A percentile compares a stretch with the other conserved stretches of the same genome.
Evolutionary conservation across 2,888 invertebrate species (phyloP).

Genomic region (Hyposoter didymator): DNA sequence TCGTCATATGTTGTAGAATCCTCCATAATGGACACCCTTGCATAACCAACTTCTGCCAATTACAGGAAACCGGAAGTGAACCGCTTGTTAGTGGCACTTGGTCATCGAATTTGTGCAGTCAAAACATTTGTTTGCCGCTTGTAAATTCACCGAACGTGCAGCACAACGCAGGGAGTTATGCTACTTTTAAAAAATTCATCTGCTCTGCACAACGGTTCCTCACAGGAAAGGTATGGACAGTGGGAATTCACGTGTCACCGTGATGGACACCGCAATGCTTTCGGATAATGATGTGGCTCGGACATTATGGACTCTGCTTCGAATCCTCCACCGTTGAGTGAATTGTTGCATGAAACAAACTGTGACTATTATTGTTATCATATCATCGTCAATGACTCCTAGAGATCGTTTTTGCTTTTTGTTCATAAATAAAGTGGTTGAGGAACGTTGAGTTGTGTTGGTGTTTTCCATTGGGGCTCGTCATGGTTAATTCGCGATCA

Average conservation of each 20-base stretch:
- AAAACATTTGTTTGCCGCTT: conserved; percentile 12
- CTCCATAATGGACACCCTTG: background rate
- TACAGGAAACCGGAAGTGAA: background rate
- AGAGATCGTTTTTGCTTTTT: background rate
- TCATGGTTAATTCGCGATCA: conserved; percentile 50
- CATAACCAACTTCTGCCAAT: background rate
- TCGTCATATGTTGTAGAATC: background rate
- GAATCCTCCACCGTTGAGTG: background rate
- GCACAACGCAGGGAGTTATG: background rate
- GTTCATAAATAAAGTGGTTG: background rate
- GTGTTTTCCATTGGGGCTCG: conserved; percentile 40
- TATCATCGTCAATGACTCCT: background rate
- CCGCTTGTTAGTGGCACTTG: conserved; percentile 3
- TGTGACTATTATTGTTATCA: background rate
- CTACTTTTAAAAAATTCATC: conserved; percentile 9
- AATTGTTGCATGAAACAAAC: background rate
- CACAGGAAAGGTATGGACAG: background rate
- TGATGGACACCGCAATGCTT: conserved; percentile 38
- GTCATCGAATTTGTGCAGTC: conserved; percentile 11
- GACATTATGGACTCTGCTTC: conserved; percentile 2
- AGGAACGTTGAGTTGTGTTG: conserved; percentile 17
- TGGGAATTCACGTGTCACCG: conserved; percentile 38
- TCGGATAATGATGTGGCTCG: conserved; percentile 49
- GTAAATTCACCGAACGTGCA: conserved; percentile 7
- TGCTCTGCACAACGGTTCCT: background rate